Conservation (phyloP, 2,888 invertebrate species). For the Hipparchia sbordonii region DNA sequence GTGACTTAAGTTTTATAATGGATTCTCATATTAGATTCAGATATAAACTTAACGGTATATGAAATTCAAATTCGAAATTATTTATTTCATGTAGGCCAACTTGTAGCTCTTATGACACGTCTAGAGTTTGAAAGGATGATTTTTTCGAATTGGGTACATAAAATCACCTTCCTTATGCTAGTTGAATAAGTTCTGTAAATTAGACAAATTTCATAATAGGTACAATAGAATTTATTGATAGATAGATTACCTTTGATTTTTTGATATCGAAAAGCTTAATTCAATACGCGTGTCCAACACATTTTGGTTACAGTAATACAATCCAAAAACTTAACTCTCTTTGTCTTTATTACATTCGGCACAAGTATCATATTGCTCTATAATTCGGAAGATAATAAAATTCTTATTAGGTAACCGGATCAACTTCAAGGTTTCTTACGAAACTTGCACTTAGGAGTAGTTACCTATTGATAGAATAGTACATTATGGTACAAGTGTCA, state of each 20-base stretch:
- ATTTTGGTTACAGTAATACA: slow-evolving; percentile 18
- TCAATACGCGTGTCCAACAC: slow-evolving; percentile 21
- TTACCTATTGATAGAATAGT: no score
- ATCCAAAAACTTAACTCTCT: slow-evolving; percentile 22
- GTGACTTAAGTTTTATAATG: slow-evolving; percentile 10
- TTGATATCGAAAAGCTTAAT: slow-evolving; percentile 9
- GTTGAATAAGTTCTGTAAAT: not conserved
- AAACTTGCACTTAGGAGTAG: slow-evolving; percentile 35
- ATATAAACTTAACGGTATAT: not conserved
- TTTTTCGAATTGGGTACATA: no score
- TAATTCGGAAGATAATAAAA: slow-evolving; percentile 23
- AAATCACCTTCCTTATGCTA: no score
- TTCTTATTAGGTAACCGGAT: slow-evolving; percentile 43
- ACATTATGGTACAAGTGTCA: no score
- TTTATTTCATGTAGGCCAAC: no score
- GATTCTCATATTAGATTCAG: not conserved
- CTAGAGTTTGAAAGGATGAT: not conserved
- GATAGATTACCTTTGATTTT: not conserved
- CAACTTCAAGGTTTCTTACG: slow-evolving; percentile 43
- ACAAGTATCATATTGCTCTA: slow-evolving; percentile 33
- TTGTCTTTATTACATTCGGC: slow-evolving; percentile 31
- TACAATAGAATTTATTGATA: not conserved
- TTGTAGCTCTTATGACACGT: not conserved
- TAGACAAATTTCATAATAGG: no score
- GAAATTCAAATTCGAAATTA: not conserved